Conservation (phyloP, 2,113 vertebrate genomes). For the Zosterops hypoxanthus region DNA sequence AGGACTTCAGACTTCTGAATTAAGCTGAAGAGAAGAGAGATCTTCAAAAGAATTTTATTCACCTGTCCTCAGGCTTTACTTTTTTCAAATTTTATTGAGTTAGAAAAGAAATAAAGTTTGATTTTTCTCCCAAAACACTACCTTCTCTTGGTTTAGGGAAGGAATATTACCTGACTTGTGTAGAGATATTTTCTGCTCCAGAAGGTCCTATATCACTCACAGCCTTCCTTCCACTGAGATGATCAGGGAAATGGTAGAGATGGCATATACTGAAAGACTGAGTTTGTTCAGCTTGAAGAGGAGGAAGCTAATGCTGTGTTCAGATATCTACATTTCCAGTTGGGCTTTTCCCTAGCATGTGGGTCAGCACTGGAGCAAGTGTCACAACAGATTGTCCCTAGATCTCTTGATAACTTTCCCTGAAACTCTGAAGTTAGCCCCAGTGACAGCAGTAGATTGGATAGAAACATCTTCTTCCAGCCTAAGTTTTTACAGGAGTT, state of each 20-base stretch:
- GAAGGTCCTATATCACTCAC: neutral
- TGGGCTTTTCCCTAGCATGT: neutral
- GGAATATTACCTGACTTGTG: neutral
- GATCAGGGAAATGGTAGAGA: neutral
- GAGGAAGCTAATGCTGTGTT: neutral
- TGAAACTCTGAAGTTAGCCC: neutral
- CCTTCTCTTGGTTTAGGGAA: neutral
- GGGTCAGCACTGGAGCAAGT: neutral
- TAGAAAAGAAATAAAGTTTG: neutral
- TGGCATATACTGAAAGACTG: neutral
- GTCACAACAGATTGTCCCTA: neutral
- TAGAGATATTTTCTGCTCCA: neutral
- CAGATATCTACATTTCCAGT: neutral
- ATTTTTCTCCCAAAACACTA: neutral
- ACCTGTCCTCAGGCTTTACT: neutral
- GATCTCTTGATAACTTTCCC: neutral
- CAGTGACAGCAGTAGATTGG: neutral
- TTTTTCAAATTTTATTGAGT: neutral
- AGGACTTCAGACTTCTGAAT: neutral
- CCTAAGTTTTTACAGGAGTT: neutral
- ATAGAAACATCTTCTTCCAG: neutral
- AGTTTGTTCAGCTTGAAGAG: neutral
- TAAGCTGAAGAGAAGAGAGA: neutral
- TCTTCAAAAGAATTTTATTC: neutral
- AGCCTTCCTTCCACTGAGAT: neutral